Evolutionary conservation across 2,888 invertebrate genomes (phyloP).

Genomic region (Drosophila picticornis): DNA sequence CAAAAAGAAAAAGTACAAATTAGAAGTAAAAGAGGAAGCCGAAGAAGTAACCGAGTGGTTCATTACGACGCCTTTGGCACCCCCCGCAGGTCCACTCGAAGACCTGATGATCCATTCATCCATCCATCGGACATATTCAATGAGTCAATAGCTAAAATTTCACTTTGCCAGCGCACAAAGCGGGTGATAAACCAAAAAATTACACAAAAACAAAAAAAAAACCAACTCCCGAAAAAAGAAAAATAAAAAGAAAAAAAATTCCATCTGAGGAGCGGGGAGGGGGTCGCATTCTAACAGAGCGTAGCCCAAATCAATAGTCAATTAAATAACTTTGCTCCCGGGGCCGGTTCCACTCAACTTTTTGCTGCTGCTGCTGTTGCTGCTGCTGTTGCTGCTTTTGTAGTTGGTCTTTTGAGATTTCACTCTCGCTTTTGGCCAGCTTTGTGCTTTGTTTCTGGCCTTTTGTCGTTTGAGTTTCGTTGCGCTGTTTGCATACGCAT

Average conservation of each 20-base stretch:
- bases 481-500: slow-evolving; percentile 50
- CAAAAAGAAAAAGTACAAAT: neutral
- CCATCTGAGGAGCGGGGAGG: neutral
- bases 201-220: neutral
- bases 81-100: slow-evolving; percentile 16
- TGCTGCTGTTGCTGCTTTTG: slow-evolving; percentile 17
- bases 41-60: neutral
- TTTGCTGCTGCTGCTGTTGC: slow-evolving; percentile 7
- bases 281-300: slow-evolving; percentile 51
- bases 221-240: slow-evolving; percentile 1
- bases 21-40: neutral
- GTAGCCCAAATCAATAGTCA: slow-evolving; percentile 45
- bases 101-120: slow-evolving; percentile 2
- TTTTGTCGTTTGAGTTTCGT: slow-evolving; percentile 30
- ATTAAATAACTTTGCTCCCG: slow-evolving; percentile 67
- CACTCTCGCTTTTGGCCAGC: slow-evolving; percentile 73
- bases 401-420: slow-evolving; percentile 55
- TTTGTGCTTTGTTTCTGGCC: slow-evolving; percentile 17
- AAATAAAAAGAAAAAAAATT: neutral
- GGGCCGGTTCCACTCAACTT: neutral
- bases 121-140: slow-evolving; percentile 22
- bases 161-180: slow-evolving; percentile 59
- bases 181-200: slow-evolving; percentile 26
- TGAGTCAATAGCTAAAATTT: slow-evolving; percentile 71
- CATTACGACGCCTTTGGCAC: neutral